Conservation (phyloP, 2,888 invertebrate species). For the Geophilus truncorum region DNA sequence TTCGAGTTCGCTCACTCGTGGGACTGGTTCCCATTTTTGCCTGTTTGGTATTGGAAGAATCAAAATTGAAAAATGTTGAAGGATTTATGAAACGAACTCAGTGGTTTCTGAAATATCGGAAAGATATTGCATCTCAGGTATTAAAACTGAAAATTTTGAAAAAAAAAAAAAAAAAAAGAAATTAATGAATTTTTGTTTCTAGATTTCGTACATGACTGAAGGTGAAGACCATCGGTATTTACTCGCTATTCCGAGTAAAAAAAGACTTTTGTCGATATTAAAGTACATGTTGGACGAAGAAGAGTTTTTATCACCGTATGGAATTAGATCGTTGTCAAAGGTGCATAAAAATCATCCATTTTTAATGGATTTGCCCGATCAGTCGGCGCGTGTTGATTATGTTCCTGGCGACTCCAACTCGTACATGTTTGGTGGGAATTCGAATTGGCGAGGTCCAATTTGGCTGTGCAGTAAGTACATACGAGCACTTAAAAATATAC, state of each 20-base stretch:
- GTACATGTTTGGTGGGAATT: slow-evolving; percentile 49
- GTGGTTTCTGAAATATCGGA: slow-evolving; percentile 46
- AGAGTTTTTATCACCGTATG: slow-evolving; percentile 48
- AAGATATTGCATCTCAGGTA: slow-evolving; percentile 44
- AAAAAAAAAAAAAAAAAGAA: too few relatives aligned
- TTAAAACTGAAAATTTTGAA: background rate
- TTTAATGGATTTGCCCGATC: slow-evolving; percentile 40
- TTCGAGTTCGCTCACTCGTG: slow-evolving; percentile 44
- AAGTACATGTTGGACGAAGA: slow-evolving; percentile 46
- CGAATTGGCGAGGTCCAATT: slow-evolving; percentile 50
- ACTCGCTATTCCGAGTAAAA: slow-evolving; percentile 44
- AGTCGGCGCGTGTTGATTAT: slow-evolving; percentile 42
- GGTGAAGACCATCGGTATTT: slow-evolving; percentile 38
- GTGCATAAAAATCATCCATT: slow-evolving; percentile 42
- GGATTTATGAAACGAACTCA: slow-evolving; percentile 45
- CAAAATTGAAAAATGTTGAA: slow-evolving; percentile 42
- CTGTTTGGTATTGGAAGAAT: slow-evolving; percentile 43
- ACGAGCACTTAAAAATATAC: too few relatives aligned
- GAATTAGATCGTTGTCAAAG: slow-evolving; percentile 49
- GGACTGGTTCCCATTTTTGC: slow-evolving; percentile 44
- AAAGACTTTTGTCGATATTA: slow-evolving; percentile 44
- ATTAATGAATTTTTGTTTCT: slow-evolving; percentile 30
- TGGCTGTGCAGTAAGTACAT: slow-evolving; percentile 44
- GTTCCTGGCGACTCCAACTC: slow-evolving; percentile 47
- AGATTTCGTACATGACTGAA: slow-evolving; percentile 44